Base-by-base conservation (phyloP, 2,113 vertebrate genomes). In the Hemiprocne comata region DNA sequence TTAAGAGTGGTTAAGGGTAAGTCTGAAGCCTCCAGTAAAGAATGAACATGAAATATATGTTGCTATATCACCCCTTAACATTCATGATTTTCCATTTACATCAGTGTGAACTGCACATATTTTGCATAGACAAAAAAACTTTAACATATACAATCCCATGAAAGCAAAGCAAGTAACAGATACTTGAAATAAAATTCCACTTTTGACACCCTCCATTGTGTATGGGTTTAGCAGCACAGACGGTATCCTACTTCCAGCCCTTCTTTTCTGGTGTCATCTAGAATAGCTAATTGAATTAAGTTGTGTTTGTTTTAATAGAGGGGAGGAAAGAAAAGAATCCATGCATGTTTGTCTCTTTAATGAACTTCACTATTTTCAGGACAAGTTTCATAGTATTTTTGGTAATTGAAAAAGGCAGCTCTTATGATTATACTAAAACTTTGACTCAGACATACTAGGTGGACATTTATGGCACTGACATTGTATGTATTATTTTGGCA, bases 161-260 rank as follows among this genome's bases (percentile, higher is more conserved):
- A 94, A 93, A 93, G 14, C 10, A 94, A 95, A 85, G 48, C 61
- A 81, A 78, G 60, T 90, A 50, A 70, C 94, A 95, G 33, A 44
- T 21, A 57, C 18, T 42, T 75, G 28, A 91, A 87, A 89, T 61
- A 70, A 83, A 93, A 77, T 26, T 70, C 29, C 16, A 11, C 70
- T 28, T 89, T 89, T 87, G 85, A 77, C 31, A 82, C 13, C 51
- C 26, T 86, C 14, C 24, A 36, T 46, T 86, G 17, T 71, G 21
- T 82, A 67, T 38, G 77, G 10, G 29, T 90, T 85, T 82, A 85
- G 21, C 34, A 71, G 31, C 77, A 71, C 88, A 93, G 85, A 81
- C 81, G 61, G 88, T 60, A 53, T 60, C 6, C 11, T 58, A 71
- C 29, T 80, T 79, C 66, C 80, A 75, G 75, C 54, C 16, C 7